These are phyloP conservation scores for Porphyrio hochstetteri DNA, from an alignment of 2,113 vertebrate species.

Conservation along the genomic window DNA sequence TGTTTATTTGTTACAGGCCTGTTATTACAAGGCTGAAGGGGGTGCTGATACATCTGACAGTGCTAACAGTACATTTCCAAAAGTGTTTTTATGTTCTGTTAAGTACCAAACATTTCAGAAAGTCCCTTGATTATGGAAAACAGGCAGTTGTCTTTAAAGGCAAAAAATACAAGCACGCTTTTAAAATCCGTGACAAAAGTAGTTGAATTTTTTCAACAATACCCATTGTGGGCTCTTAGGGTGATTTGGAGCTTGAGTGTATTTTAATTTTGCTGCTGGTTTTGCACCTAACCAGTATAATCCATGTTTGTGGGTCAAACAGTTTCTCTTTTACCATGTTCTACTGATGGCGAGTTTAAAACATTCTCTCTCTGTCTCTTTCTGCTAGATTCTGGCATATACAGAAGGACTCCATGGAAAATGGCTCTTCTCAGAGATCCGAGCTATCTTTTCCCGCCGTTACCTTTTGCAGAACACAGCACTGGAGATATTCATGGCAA, in stretches of 20 bases:
- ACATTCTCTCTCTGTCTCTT: neutral
- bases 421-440: conserved; percentile 97
- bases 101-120: neutral
- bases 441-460: conserved; percentile 91
- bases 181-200: neutral
- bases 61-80: neutral
- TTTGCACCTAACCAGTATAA: neutral
- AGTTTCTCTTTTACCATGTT: neutral
- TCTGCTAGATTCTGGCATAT: conserved; percentile 87
- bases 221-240: neutral
- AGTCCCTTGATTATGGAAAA: neutral
- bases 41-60: neutral
- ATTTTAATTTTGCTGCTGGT: neutral
- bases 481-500: conserved; percentile 97
- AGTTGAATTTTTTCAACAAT: neutral
- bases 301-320: neutral
- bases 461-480: conserved; percentile 96
- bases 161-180: neutral
- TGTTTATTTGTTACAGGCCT: neutral
- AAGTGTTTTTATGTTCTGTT: neutral
- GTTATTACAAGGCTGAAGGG: neutral
- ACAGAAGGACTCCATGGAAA: conserved; percentile 98
- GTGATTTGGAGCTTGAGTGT: neutral
- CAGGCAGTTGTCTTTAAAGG: neutral
- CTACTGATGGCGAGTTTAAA: neutral